Evolutionary conservation across 2,888 invertebrate genomes (phyloP).

Genomic region (Nymphalis urticae): DNA sequence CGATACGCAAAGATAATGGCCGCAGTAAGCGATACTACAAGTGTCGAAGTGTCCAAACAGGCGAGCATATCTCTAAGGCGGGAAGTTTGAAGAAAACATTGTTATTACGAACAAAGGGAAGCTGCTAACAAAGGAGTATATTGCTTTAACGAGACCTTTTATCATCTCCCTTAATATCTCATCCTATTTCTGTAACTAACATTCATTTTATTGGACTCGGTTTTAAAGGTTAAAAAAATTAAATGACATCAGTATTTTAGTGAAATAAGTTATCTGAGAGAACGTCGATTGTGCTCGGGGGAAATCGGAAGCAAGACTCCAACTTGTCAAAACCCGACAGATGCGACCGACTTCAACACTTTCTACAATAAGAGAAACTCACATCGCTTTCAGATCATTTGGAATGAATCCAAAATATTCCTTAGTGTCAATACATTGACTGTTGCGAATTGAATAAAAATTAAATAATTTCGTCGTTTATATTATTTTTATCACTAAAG

Average conservation of each 20-base stretch:
- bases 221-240: not conserved
- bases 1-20: conserved; percentile 25
- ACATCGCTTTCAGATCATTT: conserved; percentile 4
- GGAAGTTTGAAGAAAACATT: conserved; percentile 25
- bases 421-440: conserved; percentile 1
- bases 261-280: not conserved
- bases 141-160: conserved; percentile 20
- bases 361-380: conserved; percentile 10
- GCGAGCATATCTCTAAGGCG: conserved; percentile 7
- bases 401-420: conserved; percentile 8
- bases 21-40: conserved; percentile 23
- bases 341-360: conserved; percentile 27
- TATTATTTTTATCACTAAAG: not conserved
- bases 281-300: conserved; percentile 23
- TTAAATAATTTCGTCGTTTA: not conserved
- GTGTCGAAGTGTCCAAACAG: conserved; percentile 26
- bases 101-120: conserved; percentile 26
- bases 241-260: no score
- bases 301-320: conserved; percentile 23
- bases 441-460: conserved; percentile 7
- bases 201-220: conserved; percentile 4
- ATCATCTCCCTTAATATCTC: conserved; percentile 15
- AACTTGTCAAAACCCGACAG: conserved; percentile 33
- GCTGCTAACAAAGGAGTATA: conserved; percentile 20
- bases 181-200: not conserved